These are phyloP conservation scores for Odontocerum albicorne DNA, from an alignment of 2,888 invertebrate genomes.

Conservation along the genomic window DNA sequence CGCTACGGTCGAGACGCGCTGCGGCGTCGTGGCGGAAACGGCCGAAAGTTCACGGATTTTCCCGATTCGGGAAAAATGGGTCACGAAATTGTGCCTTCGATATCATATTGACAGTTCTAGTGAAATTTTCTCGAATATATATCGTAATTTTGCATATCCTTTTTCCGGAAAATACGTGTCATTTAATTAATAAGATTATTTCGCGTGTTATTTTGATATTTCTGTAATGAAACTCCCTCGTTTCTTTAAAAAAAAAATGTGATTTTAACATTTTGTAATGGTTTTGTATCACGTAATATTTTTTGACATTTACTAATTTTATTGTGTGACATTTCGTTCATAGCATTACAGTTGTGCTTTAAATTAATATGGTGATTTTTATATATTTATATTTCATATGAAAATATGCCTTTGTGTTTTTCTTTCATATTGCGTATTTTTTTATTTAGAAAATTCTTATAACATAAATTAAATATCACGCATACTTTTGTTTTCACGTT, in stretches of 20 bases:
- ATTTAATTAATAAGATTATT: no score
- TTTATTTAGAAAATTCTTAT: neutral
- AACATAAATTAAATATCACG: neutral
- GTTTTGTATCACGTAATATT: neutral
- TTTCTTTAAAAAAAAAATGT: no score
- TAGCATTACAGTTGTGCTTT: no score
- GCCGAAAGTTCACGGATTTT: constrained; percentile 9
- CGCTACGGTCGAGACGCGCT: neutral
- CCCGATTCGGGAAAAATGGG: constrained; percentile 7
- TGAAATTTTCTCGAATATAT: no score
- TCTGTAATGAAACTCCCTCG: no score
- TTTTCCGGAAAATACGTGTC: no score
- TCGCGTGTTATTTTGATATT: no score
- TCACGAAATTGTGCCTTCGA: constrained; percentile 4
- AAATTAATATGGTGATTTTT: no score
- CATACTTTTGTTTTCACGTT: neutral
- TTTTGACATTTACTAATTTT: neutral
- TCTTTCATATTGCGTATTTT: neutral
- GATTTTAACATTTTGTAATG: neutral
- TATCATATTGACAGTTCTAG: no score
- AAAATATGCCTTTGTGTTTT: neutral
- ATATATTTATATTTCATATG: no score
- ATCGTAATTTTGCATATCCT: no score
- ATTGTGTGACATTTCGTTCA: neutral
- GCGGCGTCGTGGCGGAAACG: neutral